These are phyloP conservation scores for Lycopodina hypogea DNA, from an alignment of 37 sponge, comb jelly and placozoan genomes.

Conservation along the genomic window DNA sequence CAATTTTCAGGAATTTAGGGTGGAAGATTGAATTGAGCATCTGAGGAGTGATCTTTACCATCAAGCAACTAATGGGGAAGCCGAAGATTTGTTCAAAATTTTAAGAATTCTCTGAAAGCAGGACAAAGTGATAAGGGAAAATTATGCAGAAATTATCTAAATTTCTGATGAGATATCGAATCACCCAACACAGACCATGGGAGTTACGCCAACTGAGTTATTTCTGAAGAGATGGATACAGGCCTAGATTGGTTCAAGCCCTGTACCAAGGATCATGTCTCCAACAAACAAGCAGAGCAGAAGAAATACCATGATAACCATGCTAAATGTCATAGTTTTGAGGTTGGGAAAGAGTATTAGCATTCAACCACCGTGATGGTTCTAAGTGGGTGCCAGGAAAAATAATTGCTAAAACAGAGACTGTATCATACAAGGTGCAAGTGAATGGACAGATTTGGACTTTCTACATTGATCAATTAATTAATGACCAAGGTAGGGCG, in stretches of 20 bases:
- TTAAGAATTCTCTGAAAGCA: not conserved
- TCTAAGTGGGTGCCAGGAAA: slow-evolving; percentile 1
- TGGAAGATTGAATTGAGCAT: not conserved
- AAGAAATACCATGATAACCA: not conserved
- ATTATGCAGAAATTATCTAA: not conserved
- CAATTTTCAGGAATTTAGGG: slow-evolving; percentile 1
- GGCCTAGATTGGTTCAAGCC: slow-evolving; percentile 7
- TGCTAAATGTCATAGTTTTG: too few species aligned
- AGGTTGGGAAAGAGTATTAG: not conserved
- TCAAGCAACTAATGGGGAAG: slow-evolving; percentile 11
- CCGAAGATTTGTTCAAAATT: slow-evolving; percentile 17
- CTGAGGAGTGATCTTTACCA: too few species aligned
- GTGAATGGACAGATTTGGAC: not conserved
- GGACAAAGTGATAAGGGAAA: not conserved
- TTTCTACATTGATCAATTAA: slow-evolving; percentile 4
- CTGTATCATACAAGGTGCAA: slow-evolving; percentile 1
- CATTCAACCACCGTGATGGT: not conserved
- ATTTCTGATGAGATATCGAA: not conserved
- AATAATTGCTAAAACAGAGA: not conserved
- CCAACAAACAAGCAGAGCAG: not conserved
- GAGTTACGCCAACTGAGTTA: not conserved
- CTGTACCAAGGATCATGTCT: not conserved
- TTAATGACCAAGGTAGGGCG: not conserved
- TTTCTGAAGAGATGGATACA: not conserved
- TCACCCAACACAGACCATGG: slow-evolving; percentile 7